Base-by-base conservation (phyloP, 2,888 invertebrate species). In the Diarsia dahlii region DNA sequence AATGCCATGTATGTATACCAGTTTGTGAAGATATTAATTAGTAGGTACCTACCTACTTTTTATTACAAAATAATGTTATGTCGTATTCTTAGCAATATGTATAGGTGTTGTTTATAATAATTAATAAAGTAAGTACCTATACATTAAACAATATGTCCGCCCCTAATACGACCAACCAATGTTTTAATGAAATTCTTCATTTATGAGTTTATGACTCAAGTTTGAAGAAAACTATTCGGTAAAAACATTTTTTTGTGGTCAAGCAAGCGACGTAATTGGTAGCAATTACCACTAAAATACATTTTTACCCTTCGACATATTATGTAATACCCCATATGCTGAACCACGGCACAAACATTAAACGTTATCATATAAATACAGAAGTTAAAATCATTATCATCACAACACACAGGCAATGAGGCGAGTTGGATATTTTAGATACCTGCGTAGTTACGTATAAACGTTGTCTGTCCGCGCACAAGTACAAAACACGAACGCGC, bases 401-500 rank as follows among this genome's bases (percentile, higher is more conserved):
- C 50, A 52, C 74, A 80, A 63, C 72, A 74, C 45, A 60, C 15
- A 52, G 39, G 74, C 80, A 50, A 12, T 48, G 54, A 80, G 45
- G 74, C 74, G 80, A 64, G 77, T 74, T 80, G 74, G 63, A 78
- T 74, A 78, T 73, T 78, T 80, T 64, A 74, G 80, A 74, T 75
- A 76, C 50, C 64, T 78, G 74, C 85, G 80, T 80, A 80, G 78
- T 80, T 78, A 78, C 74, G 80, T 80, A 58, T 58, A 64, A 80
- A 83, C 82, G 82, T 77, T 81, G 63, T 83, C 74, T 63, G 70
- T 78, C 76, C 81, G 72, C 74, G 81, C 72, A 80, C 75, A 84
- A 75, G 84, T 88, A 91, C 89, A 88, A 89, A 89, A 91, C 88
- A 90, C 84, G 85, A 90, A 87, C 74, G 80, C 72, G 91, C 91